Evolutionary conservation across 2,113 vertebrate genomes (phyloP), one percentile per base, ranked within the genome.

Genomic region (Gorsachius goisagi): DNA sequence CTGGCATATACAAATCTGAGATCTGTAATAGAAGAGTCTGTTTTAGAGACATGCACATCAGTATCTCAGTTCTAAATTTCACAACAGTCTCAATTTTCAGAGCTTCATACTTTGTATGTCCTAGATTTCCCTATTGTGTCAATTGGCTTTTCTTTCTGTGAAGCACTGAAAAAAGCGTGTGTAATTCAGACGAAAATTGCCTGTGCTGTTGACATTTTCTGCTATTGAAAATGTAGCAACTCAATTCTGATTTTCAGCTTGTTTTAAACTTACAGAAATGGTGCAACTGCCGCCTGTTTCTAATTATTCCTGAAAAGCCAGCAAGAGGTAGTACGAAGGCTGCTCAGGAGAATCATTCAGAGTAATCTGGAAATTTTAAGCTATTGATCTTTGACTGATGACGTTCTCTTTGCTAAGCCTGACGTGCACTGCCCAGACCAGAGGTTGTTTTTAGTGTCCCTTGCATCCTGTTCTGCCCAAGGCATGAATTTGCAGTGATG

Each of bases 251-350:
- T 88, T 89, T 85, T 80, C 58, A 68, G 53, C 58, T 89, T 72
- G 45, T 68, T 91, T 87, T 73, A 59, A 72, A 88, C 35, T 63
- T 84, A 73, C 9, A 86, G 75, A 92, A 71, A 45, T 76, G 69
- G 56, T 75, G 67, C 55, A 72, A 45, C 72, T 44, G 55, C 52
- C 6, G 45, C 62, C 76, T 89, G 88, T 95, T 83, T 96, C 66
- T 84, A 79, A 91, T 92, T 94, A 89, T 79, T 90, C 74, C 62
- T 83, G 52, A 83, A 87, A 92, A 96, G 68, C 52, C 53, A 79
- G 90, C 30, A 39, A 76, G 64, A 47, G 66, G 44, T 62, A 63
- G 50, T 21, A 26, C 0, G 15, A 91, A 80, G 73, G 84, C 68
- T 59, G 68, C 63, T 74, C 45, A 85, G 82, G 56, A 83, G 41